Base-by-base conservation (phyloP, 2,888 invertebrate species). In the Alloscopus bannaensis region DNA sequence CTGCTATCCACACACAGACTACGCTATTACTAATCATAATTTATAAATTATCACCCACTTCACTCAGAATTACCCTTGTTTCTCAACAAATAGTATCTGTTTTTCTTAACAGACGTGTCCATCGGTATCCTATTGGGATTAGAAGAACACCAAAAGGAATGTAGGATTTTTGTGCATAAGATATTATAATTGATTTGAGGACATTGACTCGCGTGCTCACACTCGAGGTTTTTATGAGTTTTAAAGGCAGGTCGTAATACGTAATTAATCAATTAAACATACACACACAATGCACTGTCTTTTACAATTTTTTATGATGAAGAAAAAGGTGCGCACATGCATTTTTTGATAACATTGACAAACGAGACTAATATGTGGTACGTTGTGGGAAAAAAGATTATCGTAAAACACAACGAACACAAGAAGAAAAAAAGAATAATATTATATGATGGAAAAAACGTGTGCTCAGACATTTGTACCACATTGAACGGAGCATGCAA, bases 201-300 rank as follows among this genome's bases (percentile, higher is more conserved):
- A 59, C 59, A 59, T 59, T 59, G 59, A 59, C 59, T 50, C 31
- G 29, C 29, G 29, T 24, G 24, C n/a, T 45, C 24, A 52, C 24
- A 4, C 3, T 3, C 16, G 20, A 8, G 6, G 24, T 8, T 24
- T 52, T 24, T 20, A 22, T 3, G 6, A 52, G n/a, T 16, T 24
- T 24, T 22, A 52, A 2, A 52, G 6, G 24, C 3, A 22, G 52
- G 6, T 8, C 20, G 3, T 24, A 52, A 29, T 59, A 59, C 59
- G 59, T 59, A 59, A 59, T 59, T 59, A 59, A 59, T 59, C 59
- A 59, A 59, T 59, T 59, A 59, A 31, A 28, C n/a, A n/a, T n/a
- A n/a, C n/a, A n/a, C n/a, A 31, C 29, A 59, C 29, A 18, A n/a
- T 47, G 24, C 24, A 24, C 22, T 52, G 45, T 16, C n/a, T 6